These are phyloP conservation scores for Zaprionus vittiger DNA, from an alignment of 1,140 invertebrate genomes.

Conservation along the genomic window DNA sequence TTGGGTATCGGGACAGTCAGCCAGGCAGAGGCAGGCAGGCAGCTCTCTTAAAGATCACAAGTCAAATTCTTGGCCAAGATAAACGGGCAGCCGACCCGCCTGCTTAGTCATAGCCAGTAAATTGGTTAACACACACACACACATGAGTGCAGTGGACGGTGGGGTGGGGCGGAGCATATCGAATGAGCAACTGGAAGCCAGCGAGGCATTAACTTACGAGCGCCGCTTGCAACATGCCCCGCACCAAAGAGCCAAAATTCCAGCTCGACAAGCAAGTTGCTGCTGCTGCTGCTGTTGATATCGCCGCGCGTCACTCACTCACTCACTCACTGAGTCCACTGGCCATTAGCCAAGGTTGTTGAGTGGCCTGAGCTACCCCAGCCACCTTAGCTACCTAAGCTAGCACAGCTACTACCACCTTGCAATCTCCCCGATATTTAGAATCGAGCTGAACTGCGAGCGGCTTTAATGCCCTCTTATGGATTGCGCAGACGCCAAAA, in stretches of 20 bases:
- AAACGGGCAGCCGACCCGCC: slow-evolving; percentile 45
- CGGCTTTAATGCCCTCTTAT: slow-evolving; percentile 75
- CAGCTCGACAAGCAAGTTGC: background rate
- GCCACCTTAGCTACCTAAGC: slow-evolving; percentile 49
- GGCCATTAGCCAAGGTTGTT: slow-evolving; percentile 80
- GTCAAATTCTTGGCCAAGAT: slow-evolving; percentile 75
- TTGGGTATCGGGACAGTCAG: slow-evolving; percentile 17
- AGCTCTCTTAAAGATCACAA: slow-evolving; percentile 62
- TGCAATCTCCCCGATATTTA: slow-evolving; percentile 45
- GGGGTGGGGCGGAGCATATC: background rate
- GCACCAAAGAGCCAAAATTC: slow-evolving; percentile 22
- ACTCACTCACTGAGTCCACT: slow-evolving; percentile 43
- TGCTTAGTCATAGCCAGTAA: slow-evolving; percentile 63
- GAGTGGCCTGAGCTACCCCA: slow-evolving; percentile 52
- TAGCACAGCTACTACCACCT: background rate
- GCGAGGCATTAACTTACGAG: slow-evolving; percentile 55
- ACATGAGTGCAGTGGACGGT: slow-evolving; percentile 9
- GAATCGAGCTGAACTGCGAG: slow-evolving; percentile 37
- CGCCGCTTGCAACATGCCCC: slow-evolving; percentile 55
- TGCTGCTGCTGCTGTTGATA: slow-evolving; percentile 51
- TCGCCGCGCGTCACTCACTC: slow-evolving; percentile 59
- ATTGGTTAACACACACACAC: slow-evolving; percentile 52
- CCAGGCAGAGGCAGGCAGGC: background rate
- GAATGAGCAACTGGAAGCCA: slow-evolving; percentile 49
- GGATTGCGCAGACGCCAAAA: slow-evolving; percentile 73